phyloP scores from a whole-genome alignment of 1,140 invertebrate species.

The Apis laboriosa region DNA sequence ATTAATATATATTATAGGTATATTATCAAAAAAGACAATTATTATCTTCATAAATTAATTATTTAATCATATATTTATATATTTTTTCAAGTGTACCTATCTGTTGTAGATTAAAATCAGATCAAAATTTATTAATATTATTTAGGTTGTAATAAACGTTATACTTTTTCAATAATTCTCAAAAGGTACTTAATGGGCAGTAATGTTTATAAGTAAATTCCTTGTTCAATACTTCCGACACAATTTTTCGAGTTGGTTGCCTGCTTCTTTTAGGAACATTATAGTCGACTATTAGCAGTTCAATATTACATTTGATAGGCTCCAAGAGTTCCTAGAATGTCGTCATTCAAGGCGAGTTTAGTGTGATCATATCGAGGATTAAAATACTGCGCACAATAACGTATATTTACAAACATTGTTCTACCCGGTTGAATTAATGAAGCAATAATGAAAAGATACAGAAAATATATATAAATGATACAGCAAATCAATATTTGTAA shows the following conservation, averaged over 20 bases:
- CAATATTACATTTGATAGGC: constrained; percentile 25
- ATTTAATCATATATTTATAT: constrained; percentile 3
- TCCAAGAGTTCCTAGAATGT: constrained; percentile 27
- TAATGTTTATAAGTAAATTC: constrained; percentile 35
- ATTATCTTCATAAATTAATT: neutral
- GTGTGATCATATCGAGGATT: neutral
- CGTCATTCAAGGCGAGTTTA: constrained; percentile 25
- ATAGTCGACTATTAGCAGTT: neutral
- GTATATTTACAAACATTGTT: neutral
- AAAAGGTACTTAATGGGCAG: constrained; percentile 10
- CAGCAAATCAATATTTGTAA: neutral
- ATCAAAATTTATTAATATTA: neutral
- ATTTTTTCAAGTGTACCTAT: neutral
- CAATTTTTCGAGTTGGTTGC: constrained; percentile 34
- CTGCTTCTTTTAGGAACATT: constrained; percentile 44
- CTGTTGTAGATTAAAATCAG: neutral
- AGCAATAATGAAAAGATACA: neutral
- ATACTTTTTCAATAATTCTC: constrained; percentile 12
- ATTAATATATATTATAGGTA: neutral
- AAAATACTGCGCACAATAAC: constrained; percentile 29
- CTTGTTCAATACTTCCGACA: neutral
- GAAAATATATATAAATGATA: neutral
- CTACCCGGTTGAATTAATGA: neutral
- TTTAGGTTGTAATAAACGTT: neutral
- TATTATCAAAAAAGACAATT: too few species aligned